Conservation (phyloP, 2,113 vertebrate genomes). For the Macrotis lagotis region DNA sequence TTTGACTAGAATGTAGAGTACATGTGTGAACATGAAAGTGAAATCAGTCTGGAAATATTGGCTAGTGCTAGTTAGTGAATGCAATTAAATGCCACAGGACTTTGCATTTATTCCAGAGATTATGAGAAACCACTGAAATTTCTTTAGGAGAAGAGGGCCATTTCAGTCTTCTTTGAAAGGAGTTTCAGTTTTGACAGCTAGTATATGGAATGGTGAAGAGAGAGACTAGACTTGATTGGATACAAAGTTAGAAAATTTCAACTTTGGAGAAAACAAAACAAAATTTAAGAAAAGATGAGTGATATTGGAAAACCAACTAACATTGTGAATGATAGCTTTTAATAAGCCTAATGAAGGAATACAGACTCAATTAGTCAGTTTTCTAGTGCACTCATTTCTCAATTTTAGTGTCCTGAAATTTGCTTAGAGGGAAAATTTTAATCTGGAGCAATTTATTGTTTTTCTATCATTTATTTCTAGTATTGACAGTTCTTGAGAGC, state of each 20-base stretch:
- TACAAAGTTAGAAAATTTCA: slow-evolving; percentile 46
- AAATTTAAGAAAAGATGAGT: slow-evolving; percentile 36
- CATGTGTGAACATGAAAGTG: background rate
- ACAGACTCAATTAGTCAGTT: background rate
- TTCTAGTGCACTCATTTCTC: background rate
- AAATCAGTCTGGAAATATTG: background rate
- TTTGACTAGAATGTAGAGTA: background rate
- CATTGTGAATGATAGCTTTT: slow-evolving; percentile 42
- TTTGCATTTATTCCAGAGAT: background rate
- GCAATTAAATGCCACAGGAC: background rate
- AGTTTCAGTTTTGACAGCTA: background rate
- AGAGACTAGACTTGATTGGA: slow-evolving; percentile 39
- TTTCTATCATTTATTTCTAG: background rate
- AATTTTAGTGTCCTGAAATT: slow-evolving; percentile 26
- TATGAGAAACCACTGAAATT: background rate
- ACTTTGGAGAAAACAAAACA: slow-evolving; percentile 20
- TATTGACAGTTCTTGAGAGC: slow-evolving; percentile 32
- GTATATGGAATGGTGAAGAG: background rate
- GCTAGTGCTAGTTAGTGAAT: background rate
- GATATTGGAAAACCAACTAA: slow-evolving; percentile 42
- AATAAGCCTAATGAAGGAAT: background rate
- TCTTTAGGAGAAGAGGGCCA: background rate
- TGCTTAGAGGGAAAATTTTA: background rate
- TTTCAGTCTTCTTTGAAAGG: background rate
- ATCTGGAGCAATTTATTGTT: slow-evolving; percentile 21